These are phyloP conservation scores for Taphrorychus bicolor DNA, from an alignment of 2,888 invertebrate genomes.

Conservation along the genomic window DNA sequence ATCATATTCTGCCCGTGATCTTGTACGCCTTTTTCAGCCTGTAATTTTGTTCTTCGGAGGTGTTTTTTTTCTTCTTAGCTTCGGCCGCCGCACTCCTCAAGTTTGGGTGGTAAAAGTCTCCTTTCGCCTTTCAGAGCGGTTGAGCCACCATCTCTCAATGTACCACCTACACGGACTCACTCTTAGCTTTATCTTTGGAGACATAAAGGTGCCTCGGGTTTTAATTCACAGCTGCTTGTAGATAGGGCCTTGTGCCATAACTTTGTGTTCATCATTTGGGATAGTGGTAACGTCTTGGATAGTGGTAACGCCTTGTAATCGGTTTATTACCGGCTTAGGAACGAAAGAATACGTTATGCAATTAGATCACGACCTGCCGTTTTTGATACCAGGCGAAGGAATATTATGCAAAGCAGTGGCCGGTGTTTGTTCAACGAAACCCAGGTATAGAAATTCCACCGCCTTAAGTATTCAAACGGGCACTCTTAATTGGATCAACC, in stretches of 20 bases:
- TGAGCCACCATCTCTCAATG: no score
- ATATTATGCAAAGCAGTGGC: constrained; percentile 27
- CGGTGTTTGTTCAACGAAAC: constrained; percentile 2
- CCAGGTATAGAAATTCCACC: constrained; percentile 36
- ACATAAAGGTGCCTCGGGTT: background rate
- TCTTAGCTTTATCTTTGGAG: constrained; percentile 2
- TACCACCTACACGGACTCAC: background rate
- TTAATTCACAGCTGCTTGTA: no score
- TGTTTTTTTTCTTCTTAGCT: constrained; percentile 10
- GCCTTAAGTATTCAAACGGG: constrained; percentile 27
- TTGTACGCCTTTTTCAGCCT: constrained; percentile 37
- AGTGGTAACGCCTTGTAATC: no score
- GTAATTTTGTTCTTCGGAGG: constrained; percentile 26
- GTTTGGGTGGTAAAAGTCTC: background rate
- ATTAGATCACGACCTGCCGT: constrained; percentile 6
- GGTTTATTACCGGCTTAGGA: no score
- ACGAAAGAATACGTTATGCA: background rate
- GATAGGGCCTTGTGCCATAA: background rate
- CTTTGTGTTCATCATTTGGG: no score
- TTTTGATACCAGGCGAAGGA: constrained; percentile 6
- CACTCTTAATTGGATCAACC: constrained; percentile 33
- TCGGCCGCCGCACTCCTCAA: background rate
- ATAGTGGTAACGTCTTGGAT: no score
- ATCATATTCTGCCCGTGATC: constrained; percentile 54
- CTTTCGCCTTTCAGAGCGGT: no score